Base-by-base conservation (phyloP, 1,140 invertebrate species). In the Linepithema humile region DNA sequence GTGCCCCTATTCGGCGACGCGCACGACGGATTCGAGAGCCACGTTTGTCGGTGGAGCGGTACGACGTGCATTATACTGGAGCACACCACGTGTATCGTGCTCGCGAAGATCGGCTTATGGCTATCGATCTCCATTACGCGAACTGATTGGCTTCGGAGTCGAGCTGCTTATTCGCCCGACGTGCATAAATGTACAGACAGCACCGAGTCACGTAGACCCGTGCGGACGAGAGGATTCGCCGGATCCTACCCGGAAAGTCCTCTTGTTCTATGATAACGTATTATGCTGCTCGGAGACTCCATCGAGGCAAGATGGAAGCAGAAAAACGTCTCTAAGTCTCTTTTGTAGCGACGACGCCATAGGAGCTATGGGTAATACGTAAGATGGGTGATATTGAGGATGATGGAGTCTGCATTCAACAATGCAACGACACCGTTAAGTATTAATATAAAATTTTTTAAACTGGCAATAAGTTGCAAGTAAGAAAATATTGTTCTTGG, bases 111-210 rank as follows among this genome's bases (percentile, higher is more conserved):
- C 88, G 84, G 85, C 90, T 90, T 85, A 84, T 84, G 88, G 86
- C 90, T 89, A 92, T 92, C 91, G 92, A 92, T 92, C 91, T 92
- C 91, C 89, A 92, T 91, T 92, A 92, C 84, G 64, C 70, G 80
- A 83, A 87, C 85, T 92, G 89, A 91, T 92, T 92, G 90, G 90
- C 87, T 89, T 89, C 89, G 89, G 64, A 89, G 80, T 78, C 87
- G 89, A 88, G 84, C 85, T 89, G 85, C 88, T 88, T 89, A 89
- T 84, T 86, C 87, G 84, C 53, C 59, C 69, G 45, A 26, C 60
- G n/a, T 45, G 50, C 77, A 53, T 43, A 69, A 53, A 72, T 45
- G 64, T 38, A 78, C 45, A 45, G 45, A 26, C 74, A 38, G 23
- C 48, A 64, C 45, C 77, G 32, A 59, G 48, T 64, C 78, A 40